Conservation (phyloP, 1,140 invertebrate species). For the Drosophila prosaltans region DNA sequence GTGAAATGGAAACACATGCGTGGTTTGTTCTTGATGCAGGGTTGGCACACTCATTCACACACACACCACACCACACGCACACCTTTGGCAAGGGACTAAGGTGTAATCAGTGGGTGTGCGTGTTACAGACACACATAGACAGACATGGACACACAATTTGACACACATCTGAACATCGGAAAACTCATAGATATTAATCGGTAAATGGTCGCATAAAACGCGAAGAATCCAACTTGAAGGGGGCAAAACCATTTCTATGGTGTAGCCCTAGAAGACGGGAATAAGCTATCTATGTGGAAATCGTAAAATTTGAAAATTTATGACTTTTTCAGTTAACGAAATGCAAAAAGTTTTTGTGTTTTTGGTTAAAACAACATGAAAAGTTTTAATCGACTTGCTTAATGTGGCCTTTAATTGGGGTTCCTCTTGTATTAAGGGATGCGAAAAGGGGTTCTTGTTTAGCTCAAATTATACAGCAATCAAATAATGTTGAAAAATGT, state of each 20-base stretch:
- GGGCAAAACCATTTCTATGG: background rate
- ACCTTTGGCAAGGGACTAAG: slow-evolving; percentile 29
- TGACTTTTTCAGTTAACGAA: slow-evolving; percentile 20
- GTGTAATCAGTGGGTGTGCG: background rate
- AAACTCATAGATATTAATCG: slow-evolving; percentile 39
- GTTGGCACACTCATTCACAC: slow-evolving; percentile 15
- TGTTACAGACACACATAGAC: background rate
- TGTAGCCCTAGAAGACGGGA: background rate
- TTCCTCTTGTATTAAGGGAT: background rate
- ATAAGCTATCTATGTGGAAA: slow-evolving; percentile 27
- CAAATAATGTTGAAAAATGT: no score
- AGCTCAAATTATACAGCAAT: background rate
- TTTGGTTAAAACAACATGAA: slow-evolving; percentile 1
- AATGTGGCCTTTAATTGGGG: slow-evolving; percentile 1
- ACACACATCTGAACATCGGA: slow-evolving; percentile 46
- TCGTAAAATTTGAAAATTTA: slow-evolving; percentile 56
- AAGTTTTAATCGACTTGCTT: slow-evolving; percentile 31
- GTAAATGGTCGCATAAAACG: slow-evolving; percentile 52
- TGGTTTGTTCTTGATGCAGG: slow-evolving; percentile 20
- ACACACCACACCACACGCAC: slow-evolving; percentile 24
- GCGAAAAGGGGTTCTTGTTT: background rate
- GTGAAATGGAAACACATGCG: slow-evolving; percentile 46
- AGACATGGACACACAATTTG: slow-evolving; percentile 29
- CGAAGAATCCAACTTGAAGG: slow-evolving; percentile 8
- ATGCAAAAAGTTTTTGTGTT: slow-evolving; percentile 17